Conservation (phyloP, 2,888 invertebrate genomes). For the Volucella inanis region DNA sequence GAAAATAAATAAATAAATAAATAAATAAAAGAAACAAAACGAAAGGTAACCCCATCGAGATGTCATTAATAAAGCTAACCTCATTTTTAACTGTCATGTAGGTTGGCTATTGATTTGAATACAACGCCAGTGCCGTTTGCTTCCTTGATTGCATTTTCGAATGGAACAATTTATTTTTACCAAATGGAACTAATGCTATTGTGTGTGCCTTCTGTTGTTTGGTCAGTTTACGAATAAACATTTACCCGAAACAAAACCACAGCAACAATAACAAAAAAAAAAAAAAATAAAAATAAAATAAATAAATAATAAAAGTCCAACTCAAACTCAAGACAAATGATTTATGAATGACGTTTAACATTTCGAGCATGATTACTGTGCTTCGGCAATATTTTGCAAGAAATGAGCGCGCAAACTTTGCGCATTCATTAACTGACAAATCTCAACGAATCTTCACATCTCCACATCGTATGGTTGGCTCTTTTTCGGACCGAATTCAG, state of each 20-base stretch:
- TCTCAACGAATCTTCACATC: slow-evolving; percentile 17
- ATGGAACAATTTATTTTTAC: slow-evolving; percentile 69
- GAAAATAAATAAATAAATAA: slow-evolving; percentile 7
- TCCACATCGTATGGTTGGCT: background rate
- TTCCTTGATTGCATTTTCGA: slow-evolving; percentile 47
- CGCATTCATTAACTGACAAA: slow-evolving; percentile 43
- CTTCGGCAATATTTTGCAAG: background rate
- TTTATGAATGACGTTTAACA: slow-evolving; percentile 73
- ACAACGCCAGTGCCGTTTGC: slow-evolving; percentile 17
- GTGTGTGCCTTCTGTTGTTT: slow-evolving; percentile 52
- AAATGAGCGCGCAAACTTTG: slow-evolving; percentile 39
- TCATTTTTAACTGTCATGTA: slow-evolving; percentile 55
- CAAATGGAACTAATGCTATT: slow-evolving; percentile 70
- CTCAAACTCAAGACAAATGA: slow-evolving; percentile 60
- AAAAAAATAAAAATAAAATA: too few species aligned
- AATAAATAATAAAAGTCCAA: too few species aligned
- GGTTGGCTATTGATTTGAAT: slow-evolving; percentile 22
- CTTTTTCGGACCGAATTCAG: slow-evolving; percentile 44
- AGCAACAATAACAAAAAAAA: slow-evolving; percentile 37
- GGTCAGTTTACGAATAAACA: slow-evolving; percentile 68
- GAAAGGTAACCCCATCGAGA: background rate
- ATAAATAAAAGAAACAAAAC: too few species aligned
- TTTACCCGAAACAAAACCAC: slow-evolving; percentile 34
- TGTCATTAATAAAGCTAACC: slow-evolving; percentile 47
- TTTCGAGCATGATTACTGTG: slow-evolving; percentile 37